Percentiles rank a stretch among this genome's conserved stretches.
phyloP scores from a whole-genome alignment of 2,113 vertebrate species.

The Capreolus pygargus region DNA sequence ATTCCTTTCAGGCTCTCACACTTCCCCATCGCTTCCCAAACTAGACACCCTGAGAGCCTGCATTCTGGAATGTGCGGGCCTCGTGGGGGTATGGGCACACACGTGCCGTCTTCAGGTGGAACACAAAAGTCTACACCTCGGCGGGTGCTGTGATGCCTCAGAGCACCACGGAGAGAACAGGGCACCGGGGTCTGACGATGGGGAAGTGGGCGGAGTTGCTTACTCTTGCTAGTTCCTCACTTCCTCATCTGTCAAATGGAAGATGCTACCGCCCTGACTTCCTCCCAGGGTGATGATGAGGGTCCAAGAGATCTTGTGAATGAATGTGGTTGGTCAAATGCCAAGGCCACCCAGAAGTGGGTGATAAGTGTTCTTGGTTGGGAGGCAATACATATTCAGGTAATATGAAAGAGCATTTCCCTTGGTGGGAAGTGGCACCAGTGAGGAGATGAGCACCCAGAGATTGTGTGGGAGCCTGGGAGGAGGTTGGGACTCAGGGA shows the following conservation, averaged over 20 bases:
- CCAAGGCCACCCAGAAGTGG: fast-evolving
- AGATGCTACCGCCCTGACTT: neutral
- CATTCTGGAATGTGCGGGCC: neutral
- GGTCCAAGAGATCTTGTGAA: too few relatives aligned
- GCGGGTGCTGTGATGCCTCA: fast-evolving
- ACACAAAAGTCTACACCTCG: neutral
- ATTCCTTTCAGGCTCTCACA: neutral
- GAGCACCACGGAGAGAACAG: neutral
- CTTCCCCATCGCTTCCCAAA: neutral
- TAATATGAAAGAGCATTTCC: neutral
- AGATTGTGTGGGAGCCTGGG: neutral
- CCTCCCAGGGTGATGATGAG: neutral
- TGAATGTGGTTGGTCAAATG: neutral
- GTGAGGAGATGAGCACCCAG: neutral
- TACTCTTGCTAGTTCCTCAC: neutral
- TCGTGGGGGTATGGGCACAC: fast-evolving
- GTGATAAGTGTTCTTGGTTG: neutral
- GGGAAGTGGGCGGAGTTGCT: too few relatives aligned
- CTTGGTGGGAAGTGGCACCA: neutral
- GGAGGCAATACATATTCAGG: neutral
- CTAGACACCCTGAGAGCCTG: fast-evolving
- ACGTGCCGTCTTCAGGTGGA: neutral
- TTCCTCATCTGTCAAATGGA: neutral
- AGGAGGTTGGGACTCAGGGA: neutral
- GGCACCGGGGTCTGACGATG: neutral